Base-by-base conservation (phyloP, 2,797 vertebrate species). In the Rhynchotus rufescens region DNA sequence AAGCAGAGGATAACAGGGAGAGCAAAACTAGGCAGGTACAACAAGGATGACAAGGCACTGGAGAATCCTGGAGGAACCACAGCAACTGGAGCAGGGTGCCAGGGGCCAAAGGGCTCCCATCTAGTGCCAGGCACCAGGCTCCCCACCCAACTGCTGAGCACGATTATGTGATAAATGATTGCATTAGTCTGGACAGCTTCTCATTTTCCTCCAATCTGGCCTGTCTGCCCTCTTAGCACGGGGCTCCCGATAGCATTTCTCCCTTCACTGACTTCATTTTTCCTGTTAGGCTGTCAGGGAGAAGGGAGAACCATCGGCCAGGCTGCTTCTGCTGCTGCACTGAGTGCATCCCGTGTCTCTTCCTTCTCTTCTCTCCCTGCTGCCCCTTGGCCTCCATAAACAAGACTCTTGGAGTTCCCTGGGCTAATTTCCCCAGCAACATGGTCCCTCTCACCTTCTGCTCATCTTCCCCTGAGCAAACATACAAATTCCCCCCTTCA, bases 91-190 rank as follows among this genome's bases (percentile, higher is more conserved):
- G 23, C 30, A 38, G 60, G 36, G 36, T 81, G 61, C 56, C 54
- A 25, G 89, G 85, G 92, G 66, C 86, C 88, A 89, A 80, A 84
- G 83, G 88, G 71, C 49, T 67, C 94, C 91, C 61, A 88, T 49
- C 8, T 26, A 82, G 73, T 87, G 85, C 88, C 86, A 93, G 75
- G 77, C 60, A 67, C 89, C 94, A 92, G 75, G 81, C 49, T 94
- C 89, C 61, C 87, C 5, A 0, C 80, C 80, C 86, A 94, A 85
- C 87, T 72, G 92, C 92, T 95, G 89, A 96, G 91, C 72, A 93
- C 94, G 83, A 96, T 96, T 93, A 96, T 95, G 92, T 96, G 95
- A 97, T 96, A 97, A 97, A 97, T 96, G 95, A 97, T 96, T 95
- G 90, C 95, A 97, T 97, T 97, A 97, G 94, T 85, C 80, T 4